Base-by-base conservation (phyloP, 2,797 vertebrate genomes). In the Aratinga solstitialis region DNA sequence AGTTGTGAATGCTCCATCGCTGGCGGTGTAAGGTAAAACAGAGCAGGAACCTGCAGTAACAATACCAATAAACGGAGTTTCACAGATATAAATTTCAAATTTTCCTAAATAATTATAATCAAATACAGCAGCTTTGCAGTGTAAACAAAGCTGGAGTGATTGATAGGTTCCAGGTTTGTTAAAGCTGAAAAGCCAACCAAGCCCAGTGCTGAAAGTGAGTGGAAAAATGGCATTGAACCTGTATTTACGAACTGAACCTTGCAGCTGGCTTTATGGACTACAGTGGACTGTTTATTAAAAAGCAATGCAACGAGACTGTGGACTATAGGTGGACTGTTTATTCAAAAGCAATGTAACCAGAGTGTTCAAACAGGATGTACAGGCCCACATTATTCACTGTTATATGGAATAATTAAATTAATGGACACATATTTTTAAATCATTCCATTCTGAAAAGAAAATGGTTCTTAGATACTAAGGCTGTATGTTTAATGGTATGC, bases 131-230 rank as follows among this genome's bases (percentile, higher is more conserved):
- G 27, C 23, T 47, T 54, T 27, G 17, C 45, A 48, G 18, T 6
- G 27, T 61, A 75, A 54, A 54, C 10, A 91, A 89, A 84, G 30
- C 19, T 2, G 0, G 74, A 81, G 43, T 21, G 12, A 69, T 38
- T 54, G 51, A 27, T 81, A 36, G 20, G 21, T 81, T 66, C 66
- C 58, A n/a, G 15, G 27, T 42, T 40, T 59, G 26, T 13, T 42
- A 42, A 53, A 79, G 13, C 6, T 59, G 43, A 69, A 89, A 79
- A 13, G 9, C 45, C 51, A 66, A 30, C 7, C 13, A 21, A 77
- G 13, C 22, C 24, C 47, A 89, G 2, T 0, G 2, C 16, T 63
- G 36, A 42, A 58, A 61, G 53, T 0, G 0, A 34, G n/a, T 15
- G 9, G 8, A 19, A n/a, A 22, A 67, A 81, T 21, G 9, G 30